Evolutionary conservation across 2,113 vertebrate species (phyloP).

Genomic region (Monopterus albus): DNA sequence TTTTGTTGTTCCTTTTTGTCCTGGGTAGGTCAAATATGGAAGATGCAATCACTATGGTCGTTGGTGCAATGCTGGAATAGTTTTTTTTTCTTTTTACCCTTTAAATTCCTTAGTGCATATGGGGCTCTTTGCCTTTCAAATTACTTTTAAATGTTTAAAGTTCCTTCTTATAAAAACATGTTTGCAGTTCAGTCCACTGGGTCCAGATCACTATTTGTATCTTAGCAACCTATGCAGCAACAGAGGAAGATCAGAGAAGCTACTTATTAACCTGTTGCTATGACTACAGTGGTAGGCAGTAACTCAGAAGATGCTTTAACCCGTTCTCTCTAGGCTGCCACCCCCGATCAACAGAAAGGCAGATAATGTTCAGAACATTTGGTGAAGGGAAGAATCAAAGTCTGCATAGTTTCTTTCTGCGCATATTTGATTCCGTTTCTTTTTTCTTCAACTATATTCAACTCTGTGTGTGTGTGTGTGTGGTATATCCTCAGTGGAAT

Average conservation of each 20-base stretch:
- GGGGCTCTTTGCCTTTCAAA: conserved; percentile 28
- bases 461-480: conserved; percentile 2
- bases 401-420: conserved; percentile 29
- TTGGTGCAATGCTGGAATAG: conserved; percentile 52
- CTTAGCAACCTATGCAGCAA: conserved; percentile 83
- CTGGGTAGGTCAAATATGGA: conserved; percentile 61
- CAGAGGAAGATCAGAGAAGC: conserved; percentile 79
- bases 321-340: conserved; percentile 63
- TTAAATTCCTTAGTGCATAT: conserved; percentile 23
- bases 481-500: conserved; percentile 30
- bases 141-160: conserved; percentile 62
- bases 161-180: conserved; percentile 73
- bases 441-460: conserved; percentile 21
- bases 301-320: conserved; percentile 81
- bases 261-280: conserved; percentile 88
- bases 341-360: conserved; percentile 58
- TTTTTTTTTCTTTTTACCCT: neutral
- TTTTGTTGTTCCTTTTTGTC: conserved; percentile 62
- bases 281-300: conserved; percentile 81
- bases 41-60: conserved; percentile 58
- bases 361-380: conserved; percentile 59
- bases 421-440: conserved; percentile 33
- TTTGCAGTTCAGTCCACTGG: conserved; percentile 70
- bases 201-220: conserved; percentile 76
- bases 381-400: conserved; percentile 58